These are phyloP conservation scores for Neolamprologus fasciatus DNA, from an alignment of 2,113 vertebrate species.

Conservation along the genomic window DNA sequence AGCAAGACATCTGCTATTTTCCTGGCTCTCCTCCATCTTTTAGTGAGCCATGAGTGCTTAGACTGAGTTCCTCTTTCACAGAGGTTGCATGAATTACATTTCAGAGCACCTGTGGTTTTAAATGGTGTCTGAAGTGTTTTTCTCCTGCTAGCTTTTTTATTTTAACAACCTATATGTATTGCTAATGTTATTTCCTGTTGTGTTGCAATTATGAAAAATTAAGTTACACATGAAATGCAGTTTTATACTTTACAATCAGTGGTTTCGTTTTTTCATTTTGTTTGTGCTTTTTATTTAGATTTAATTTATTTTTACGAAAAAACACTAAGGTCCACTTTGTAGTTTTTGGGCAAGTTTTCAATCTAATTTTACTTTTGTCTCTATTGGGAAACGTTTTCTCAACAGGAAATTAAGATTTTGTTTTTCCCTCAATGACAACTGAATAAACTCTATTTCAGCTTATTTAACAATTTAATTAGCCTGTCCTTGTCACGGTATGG, in stretches of 20 bases:
- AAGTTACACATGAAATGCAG: not conserved
- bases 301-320: not conserved
- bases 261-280: rapidly evolving
- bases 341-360: not conserved
- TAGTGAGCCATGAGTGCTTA: not conserved
- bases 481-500: not conserved
- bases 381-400: rapidly evolving
- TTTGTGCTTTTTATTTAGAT: not conserved
- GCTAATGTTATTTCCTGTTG: not conserved
- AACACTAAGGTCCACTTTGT: not conserved
- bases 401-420: not conserved
- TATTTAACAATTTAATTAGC: not conserved
- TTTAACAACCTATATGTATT: not conserved
- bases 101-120: not conserved
- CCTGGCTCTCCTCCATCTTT: not conserved
- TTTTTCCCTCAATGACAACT: not conserved
- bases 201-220: not conserved
- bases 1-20: not conserved
- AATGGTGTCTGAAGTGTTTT: not conserved
- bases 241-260: not conserved
- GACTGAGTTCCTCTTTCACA: not conserved
- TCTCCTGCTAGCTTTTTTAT: not conserved
- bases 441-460: not conserved
- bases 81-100: not conserved
- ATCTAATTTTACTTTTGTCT: not conserved